Percentiles rank a stretch among this genome's conserved stretches.
These are phyloP conservation scores for Diadema setosum DNA, from an alignment of 35 echinoderm and acorn worm species.

Conservation along the genomic window DNA sequence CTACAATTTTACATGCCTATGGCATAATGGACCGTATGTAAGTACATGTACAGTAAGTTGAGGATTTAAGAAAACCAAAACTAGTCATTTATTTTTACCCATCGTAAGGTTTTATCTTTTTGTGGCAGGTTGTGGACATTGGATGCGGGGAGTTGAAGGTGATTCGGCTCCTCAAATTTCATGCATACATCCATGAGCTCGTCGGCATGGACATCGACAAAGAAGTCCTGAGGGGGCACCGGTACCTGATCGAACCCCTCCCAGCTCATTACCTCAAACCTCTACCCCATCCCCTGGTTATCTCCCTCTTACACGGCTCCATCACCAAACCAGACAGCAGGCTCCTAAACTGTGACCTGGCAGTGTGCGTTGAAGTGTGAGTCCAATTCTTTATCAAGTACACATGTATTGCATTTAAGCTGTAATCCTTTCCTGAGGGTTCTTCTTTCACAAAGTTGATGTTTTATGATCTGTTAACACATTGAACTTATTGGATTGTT, in stretches of 20 bases:
- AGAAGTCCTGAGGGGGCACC: background rate
- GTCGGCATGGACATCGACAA: constrained; percentile 59
- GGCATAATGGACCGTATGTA: no score
- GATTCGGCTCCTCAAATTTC: constrained; percentile 47
- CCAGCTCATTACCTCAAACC: constrained; percentile 23
- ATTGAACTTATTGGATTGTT: background rate
- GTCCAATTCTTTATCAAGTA: no score
- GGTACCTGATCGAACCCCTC: constrained; percentile 33
- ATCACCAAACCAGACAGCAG: constrained; percentile 48
- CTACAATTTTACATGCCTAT: background rate
- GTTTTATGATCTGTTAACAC: background rate
- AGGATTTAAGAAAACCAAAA: no score
- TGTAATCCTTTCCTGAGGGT: background rate
- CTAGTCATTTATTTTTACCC: no score
- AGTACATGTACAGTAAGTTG: no score
- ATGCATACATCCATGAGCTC: constrained; percentile 48
- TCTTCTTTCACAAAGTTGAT: background rate
- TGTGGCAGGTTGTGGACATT: constrained; percentile 75
- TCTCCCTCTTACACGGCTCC: constrained; percentile 48
- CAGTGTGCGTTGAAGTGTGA: constrained; percentile 84
- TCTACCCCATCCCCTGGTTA: constrained; percentile 21
- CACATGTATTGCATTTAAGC: background rate
- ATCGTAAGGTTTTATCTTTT: no score
- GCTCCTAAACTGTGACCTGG: constrained; percentile 41
- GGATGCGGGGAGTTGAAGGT: constrained; percentile 70